A percentile compares a stretch with the other conserved stretches of the same genome.
Evolutionary conservation across 2,888 invertebrate genomes (phyloP).

Genomic region (Podotricha telesiphe): DNA sequence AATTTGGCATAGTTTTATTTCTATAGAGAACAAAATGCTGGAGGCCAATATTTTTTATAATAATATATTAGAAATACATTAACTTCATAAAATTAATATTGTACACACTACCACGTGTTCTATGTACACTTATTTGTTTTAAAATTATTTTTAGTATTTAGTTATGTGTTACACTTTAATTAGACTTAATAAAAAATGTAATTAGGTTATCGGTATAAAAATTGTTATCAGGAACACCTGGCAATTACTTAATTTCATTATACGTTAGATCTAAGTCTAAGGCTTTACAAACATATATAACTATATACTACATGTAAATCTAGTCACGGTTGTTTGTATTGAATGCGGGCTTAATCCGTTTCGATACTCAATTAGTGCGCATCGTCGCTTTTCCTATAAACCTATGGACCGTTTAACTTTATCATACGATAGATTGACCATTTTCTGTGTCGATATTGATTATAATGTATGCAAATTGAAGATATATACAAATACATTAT

Average conservation of each 20-base stretch:
- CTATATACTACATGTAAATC: constrained; percentile 3
- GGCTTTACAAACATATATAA: background rate
- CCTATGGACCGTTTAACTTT: constrained; percentile 29
- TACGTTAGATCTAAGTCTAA: background rate
- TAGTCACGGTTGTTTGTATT: constrained; percentile 12
- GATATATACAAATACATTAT: background rate
- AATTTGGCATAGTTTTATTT: too few relatives aligned
- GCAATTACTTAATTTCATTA: background rate
- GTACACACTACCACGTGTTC: too few relatives aligned
- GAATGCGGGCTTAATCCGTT: constrained; percentile 25
- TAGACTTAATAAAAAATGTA: too few relatives aligned
- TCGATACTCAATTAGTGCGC: constrained; percentile 38
- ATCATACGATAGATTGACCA: constrained; percentile 35
- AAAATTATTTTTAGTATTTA: too few relatives aligned
- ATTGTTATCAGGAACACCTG: too few relatives aligned
- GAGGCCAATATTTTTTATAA: too few relatives aligned
- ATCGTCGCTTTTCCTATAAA: constrained; percentile 39
- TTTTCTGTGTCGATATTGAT: constrained; percentile 27
- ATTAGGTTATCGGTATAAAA: too few relatives aligned
- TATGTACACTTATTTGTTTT: too few relatives aligned
- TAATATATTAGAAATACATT: too few relatives aligned
- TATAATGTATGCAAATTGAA: constrained; percentile 5
- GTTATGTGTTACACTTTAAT: too few relatives aligned
- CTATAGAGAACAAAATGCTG: too few relatives aligned
- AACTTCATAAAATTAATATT: too few relatives aligned